Percentiles rank a stretch among this genome's conserved stretches.
Evolutionary conservation across 2,797 vertebrate species (phyloP).

Genomic region (Peromyscus aztecus): DNA sequence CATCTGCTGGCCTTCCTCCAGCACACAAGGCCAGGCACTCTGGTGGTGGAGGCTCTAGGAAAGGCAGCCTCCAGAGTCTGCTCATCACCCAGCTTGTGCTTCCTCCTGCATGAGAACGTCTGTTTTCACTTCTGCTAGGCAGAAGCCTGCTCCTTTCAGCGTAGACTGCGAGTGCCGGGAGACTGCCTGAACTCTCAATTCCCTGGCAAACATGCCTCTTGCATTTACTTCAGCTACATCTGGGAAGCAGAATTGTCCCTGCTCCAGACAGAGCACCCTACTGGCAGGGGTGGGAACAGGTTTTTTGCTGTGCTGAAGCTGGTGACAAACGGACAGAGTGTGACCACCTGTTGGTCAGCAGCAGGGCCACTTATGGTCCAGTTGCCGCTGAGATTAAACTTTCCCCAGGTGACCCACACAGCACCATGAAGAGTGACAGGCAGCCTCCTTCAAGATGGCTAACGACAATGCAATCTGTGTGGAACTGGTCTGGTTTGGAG

Average conservation of each 20-base stretch:
- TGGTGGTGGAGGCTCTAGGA: conserved; percentile 14
- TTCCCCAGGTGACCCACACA: not conserved
- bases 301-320: conserved; percentile 61
- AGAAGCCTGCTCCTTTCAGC: conserved; percentile 72
- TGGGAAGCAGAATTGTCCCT: conserved; percentile 74
- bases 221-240: conserved; percentile 83
- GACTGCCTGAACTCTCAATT: conserved; percentile 80
- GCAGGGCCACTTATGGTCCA: conserved; percentile 14
- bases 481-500: conserved; percentile 30
- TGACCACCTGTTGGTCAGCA: conserved; percentile 4
- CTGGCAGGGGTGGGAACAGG: conserved; percentile 31
- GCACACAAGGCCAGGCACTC: not conserved
- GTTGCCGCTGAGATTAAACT: conserved; percentile 66
- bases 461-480: not conserved
- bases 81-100: not conserved
- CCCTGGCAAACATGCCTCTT: conserved; percentile 76
- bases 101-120: conserved; percentile 55
- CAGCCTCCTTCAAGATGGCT: not conserved
- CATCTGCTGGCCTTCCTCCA: conserved; percentile 30
- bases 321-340: conserved; percentile 83
- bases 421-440: not conserved
- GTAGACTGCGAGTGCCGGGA: conserved; percentile 78
- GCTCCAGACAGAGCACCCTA: conserved; percentile 6
- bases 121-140: not conserved
- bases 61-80: fast-evolving